Base-by-base conservation (phyloP, 2,888 invertebrate species). In the Diarsia dahlii region DNA sequence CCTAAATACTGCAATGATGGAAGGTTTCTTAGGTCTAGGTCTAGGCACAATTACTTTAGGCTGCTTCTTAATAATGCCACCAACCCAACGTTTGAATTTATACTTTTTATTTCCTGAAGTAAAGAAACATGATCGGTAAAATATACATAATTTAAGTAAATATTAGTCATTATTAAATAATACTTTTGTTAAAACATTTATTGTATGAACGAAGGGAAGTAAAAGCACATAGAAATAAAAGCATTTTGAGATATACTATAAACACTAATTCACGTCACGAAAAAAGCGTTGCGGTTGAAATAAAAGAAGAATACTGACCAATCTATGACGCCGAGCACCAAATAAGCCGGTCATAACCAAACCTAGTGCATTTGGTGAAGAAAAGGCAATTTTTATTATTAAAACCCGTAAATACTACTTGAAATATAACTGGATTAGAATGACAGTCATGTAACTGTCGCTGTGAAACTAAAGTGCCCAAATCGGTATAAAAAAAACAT, bases 1-100 rank as follows among this genome's bases (percentile, higher is more conserved):
- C 70, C 75, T 87, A 78, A 88, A 90, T 23, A 91, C 64, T 48
- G 86, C 88, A 46, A 12, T 34, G 52, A 85, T 20, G 20, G 85
- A 70, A 18, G 50, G 4, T 48, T 63, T 45, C 8, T 9, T n/a
- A 13, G n/a, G 39, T 45, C 13, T 48, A 18, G 54, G 56, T 0
- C 18, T 77, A 3, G 78, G 76, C 13, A 52, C 6, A 28, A 68
- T 81, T 66, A 15, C 54, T 69, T 70, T 80, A 9, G 74, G 60
- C n/a, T 76, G 71, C 58, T 68, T 86, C 34, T 60, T 76, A 67
- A 86, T 77, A 64, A 74, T 1, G 0, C 64, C 15, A 66, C 34
- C 77, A 52, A 77, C 45, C 77, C 74, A 80, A 52, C 28, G 15
- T 4, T 62, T 56, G 6, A 54, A n/a, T 34, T 48, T 76, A 20